Percentiles rank a stretch among this genome's conserved stretches.
These are phyloP conservation scores for Ptychochromis oligacanthus DNA, from an alignment of 2,113 vertebrate species.

Conservation along the genomic window DNA sequence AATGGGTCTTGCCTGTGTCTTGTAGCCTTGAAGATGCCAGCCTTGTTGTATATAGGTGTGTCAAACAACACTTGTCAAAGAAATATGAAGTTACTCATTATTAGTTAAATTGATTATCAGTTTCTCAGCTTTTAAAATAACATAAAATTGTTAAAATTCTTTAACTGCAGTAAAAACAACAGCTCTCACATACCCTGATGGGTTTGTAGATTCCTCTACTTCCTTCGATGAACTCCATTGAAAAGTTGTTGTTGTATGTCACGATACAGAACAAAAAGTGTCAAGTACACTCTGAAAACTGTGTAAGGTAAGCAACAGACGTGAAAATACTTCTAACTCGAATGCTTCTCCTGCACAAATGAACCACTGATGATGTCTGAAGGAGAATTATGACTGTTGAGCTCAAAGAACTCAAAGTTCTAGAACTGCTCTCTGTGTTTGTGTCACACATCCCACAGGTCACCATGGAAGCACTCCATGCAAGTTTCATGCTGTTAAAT, in stretches of 20 bases:
- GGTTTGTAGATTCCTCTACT: neutral
- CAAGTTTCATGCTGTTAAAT: neutral
- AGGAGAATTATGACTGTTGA: neutral
- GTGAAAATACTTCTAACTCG: no score
- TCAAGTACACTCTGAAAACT: no score
- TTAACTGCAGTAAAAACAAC: neutral
- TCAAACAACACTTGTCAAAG: neutral
- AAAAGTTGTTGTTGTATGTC: neutral
- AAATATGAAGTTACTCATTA: neutral
- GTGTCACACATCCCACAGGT: neutral
- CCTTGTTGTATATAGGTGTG: neutral
- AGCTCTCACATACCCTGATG: neutral
- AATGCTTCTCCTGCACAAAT: no score
- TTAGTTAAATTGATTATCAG: neutral
- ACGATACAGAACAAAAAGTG: no score
- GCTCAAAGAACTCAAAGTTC: neutral
- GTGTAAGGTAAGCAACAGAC: no score
- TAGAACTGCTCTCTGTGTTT: neutral
- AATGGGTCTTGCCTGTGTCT: neutral
- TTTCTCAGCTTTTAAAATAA: neutral
- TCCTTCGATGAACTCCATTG: neutral
- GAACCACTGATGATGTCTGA: neutral
- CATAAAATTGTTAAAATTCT: neutral
- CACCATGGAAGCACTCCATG: neutral
- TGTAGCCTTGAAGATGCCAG: neutral